Base-by-base conservation (phyloP, 2,113 vertebrate genomes). In the Atractosteus spatula region DNA sequence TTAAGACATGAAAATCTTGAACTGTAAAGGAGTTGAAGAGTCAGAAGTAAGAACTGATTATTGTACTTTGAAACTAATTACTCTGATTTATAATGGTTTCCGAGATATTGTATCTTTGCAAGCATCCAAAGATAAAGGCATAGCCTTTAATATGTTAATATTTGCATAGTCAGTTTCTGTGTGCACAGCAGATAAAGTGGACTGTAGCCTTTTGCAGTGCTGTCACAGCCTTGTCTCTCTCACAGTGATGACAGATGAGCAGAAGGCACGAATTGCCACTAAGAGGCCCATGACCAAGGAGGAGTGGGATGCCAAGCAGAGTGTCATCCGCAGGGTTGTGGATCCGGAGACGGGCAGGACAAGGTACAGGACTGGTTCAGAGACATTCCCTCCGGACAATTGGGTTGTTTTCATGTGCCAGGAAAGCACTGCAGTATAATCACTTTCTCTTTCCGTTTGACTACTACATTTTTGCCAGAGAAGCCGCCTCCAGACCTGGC, bases 221-320 rank as follows among this genome's bases (percentile, higher is more conserved):
- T 1, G 51, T 11, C 54, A 55, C 59, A 4, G 4, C 2, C 55
- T 3, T 72, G 75, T 45, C 41, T 0, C 63, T 80, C 73, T 62
- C 74, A n/a, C 80, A 98, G 97, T 77, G 3, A 90, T 98, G 90
- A 99, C 97, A 0, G 97, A 99, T 0, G 96, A 97, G 41, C 97
- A 98, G 88, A 98, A 97, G 56, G 95, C 94, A 56, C 92, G 95
- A 12, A 91, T 98, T 72, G 91, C 95, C 84, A 97, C 97, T 0
- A 97, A 96, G 91, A 96, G 96, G 73, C 97, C 97, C 0, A 89
- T 99, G 87, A 98, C 97, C 0, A 99, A 97, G 81, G 96, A 98
- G 69, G 97, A 99, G 72, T 98, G 97, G 79, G 97, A 98, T 0
- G 96, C 96, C 0, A 84, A 94, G 68, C 97, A 99, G 88, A 98